These are phyloP conservation scores for Euzophera pinguis DNA, from an alignment of 2,888 invertebrate species.

Conservation along the genomic window DNA sequence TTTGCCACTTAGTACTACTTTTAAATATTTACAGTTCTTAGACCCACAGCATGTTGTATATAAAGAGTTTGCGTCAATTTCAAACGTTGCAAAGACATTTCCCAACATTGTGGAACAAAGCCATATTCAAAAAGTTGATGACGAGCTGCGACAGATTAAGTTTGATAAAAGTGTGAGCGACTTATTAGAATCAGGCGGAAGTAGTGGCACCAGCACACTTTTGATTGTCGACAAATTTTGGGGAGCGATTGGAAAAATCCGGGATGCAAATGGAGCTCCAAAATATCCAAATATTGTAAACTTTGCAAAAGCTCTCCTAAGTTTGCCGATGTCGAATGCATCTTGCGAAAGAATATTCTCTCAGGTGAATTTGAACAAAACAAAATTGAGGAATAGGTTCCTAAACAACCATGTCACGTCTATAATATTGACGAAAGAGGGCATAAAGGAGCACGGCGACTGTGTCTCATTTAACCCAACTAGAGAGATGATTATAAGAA, in stretches of 20 bases:
- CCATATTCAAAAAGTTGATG: slow-evolving; percentile 17
- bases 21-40: slow-evolving; percentile 18
- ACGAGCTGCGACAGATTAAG: slow-evolving; percentile 16
- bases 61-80: slow-evolving; percentile 16
- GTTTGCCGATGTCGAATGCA: slow-evolving; percentile 15
- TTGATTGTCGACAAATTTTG: no score
- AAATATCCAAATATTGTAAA: slow-evolving; percentile 10
- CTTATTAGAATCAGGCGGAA: background rate
- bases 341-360: slow-evolving; percentile 6
- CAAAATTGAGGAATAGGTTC: no score
- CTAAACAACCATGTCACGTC: no score
- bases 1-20: slow-evolving; percentile 15
- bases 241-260: slow-evolving; percentile 15
- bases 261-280: slow-evolving; percentile 1
- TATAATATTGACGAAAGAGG: no score
- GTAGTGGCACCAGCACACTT: no score
- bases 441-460: no score
- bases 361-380: slow-evolving; percentile 13
- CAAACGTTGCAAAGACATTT: slow-evolving; percentile 11
- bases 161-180: background rate
- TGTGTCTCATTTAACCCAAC: no score
- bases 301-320: slow-evolving; percentile 14
- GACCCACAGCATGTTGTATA: slow-evolving; percentile 9
- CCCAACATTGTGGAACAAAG: slow-evolving; percentile 14
- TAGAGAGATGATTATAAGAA: no score